Percentiles rank a stretch among this genome's conserved stretches.
Conservation (phyloP, 1,140 invertebrate species). For the Drosophila rhopaloa region DNA sequence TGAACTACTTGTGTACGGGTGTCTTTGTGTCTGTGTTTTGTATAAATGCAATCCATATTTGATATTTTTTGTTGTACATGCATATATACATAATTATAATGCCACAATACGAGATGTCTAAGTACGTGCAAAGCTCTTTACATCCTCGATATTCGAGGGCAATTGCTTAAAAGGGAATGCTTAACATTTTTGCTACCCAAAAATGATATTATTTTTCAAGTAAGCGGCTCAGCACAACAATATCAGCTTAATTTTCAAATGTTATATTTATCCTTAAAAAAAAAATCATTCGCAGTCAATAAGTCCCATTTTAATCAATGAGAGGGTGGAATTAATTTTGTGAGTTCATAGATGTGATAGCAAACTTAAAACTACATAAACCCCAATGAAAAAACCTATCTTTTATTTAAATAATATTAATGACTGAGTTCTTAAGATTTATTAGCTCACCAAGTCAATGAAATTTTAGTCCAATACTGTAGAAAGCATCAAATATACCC, state of each 20-base stretch:
- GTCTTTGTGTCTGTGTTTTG: no score
- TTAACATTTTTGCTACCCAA: not conserved
- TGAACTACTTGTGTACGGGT: not conserved
- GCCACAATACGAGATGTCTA: constrained; percentile 32
- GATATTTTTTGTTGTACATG: constrained; percentile 53
- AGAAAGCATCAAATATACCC: constrained; percentile 2
- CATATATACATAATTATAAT: constrained; percentile 60
- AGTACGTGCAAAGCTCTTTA: constrained; percentile 25
- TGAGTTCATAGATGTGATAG: no score
- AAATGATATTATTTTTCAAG: no score
- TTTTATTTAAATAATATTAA: no score
- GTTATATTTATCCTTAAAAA: no score
- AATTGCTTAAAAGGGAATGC: not conserved
- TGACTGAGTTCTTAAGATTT: not conserved
- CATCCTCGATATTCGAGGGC: constrained; percentile 1
- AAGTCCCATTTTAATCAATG: no score
- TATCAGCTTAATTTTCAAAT: no score
- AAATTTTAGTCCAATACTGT: not conserved
- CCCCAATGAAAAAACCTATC: no score
- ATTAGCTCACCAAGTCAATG: not conserved
- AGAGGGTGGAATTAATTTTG: no score
- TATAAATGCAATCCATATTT: constrained; percentile 48
- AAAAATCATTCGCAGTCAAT: no score
- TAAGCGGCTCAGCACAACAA: no score
- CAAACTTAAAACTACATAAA: no score